These are phyloP conservation scores for Diceros bicornis DNA, from an alignment of 2,797 vertebrate genomes.

Conservation along the genomic window DNA sequence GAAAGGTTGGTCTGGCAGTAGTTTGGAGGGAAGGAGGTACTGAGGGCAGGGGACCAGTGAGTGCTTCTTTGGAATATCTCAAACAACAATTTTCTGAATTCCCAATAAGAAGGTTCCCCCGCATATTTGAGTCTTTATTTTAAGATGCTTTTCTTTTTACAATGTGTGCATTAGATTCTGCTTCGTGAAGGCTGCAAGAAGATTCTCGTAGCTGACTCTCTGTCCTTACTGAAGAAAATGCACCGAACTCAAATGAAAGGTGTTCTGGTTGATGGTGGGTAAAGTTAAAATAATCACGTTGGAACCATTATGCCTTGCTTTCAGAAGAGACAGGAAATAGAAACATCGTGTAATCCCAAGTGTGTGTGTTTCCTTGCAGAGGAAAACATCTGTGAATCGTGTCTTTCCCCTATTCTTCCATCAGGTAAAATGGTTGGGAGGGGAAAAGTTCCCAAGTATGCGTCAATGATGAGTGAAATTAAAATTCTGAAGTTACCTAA, in stretches of 20 bases:
- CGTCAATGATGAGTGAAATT: background rate
- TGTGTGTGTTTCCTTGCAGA: conserved; percentile 90
- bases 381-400: conserved; percentile 98
- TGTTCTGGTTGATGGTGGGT: conserved; percentile 95
- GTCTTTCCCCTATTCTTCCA: conserved; percentile 95
- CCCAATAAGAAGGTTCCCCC: accelerated
- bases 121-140: background rate
- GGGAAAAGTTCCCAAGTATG: background rate
- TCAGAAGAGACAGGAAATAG: background rate
- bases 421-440: conserved; percentile 91
- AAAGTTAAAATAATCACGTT: background rate
- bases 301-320: accelerated
- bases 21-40: background rate
- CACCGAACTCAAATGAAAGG: conserved; percentile 97
- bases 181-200: conserved; percentile 99
- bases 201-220: conserved; percentile 97
- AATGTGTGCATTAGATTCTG: conserved; percentile 92
- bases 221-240: conserved; percentile 98
- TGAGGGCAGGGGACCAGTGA: background rate
- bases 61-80: background rate
- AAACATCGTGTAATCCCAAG: background rate
- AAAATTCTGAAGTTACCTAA: background rate
- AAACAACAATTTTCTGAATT: background rate
- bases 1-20: background rate
- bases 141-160: conserved; percentile 34